phyloP scores from a whole-genome alignment of 2,797 vertebrate species.

The Bovichtus diacanthus region DNA sequence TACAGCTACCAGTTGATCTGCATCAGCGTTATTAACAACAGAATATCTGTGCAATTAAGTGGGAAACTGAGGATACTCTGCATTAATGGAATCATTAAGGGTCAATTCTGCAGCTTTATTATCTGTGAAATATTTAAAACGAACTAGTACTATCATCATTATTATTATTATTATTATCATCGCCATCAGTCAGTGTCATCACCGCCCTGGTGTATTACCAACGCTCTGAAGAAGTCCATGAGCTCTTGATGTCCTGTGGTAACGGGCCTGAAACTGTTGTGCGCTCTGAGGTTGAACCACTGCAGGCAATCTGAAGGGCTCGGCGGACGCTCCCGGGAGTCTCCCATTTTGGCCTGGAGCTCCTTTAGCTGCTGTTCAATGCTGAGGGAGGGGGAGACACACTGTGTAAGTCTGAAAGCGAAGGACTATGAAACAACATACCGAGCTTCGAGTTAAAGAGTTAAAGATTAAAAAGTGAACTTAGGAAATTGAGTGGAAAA shows the following conservation, averaged over 20 bases:
- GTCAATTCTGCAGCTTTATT: background rate
- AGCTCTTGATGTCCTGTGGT: constrained; percentile 85
- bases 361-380: constrained; percentile 91
- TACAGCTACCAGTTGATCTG: no score
- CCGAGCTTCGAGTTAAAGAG: background rate
- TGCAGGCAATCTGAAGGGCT: constrained; percentile 88
- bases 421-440: background rate
- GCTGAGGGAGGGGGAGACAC: constrained; percentile 75
- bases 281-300: constrained; percentile 86
- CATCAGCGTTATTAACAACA: background rate
- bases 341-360: constrained; percentile 88
- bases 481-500: background rate
- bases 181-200: background rate
- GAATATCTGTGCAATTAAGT: constrained; percentile 8
- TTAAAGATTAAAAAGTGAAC: background rate
- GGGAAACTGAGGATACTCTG: constrained; percentile 2
- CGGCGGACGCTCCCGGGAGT: constrained; percentile 81
- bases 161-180: no score
- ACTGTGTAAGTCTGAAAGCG: constrained; percentile 1
- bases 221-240: constrained; percentile 89
- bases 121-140: constrained; percentile 1
- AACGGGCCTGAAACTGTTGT: constrained; percentile 76
- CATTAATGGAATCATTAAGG: constrained; percentile 5
- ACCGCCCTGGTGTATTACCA: constrained; percentile 84
- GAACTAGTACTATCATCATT: background rate